These are phyloP conservation scores for Noctua janthina DNA, from an alignment of 2,888 invertebrate species.

Conservation along the genomic window DNA sequence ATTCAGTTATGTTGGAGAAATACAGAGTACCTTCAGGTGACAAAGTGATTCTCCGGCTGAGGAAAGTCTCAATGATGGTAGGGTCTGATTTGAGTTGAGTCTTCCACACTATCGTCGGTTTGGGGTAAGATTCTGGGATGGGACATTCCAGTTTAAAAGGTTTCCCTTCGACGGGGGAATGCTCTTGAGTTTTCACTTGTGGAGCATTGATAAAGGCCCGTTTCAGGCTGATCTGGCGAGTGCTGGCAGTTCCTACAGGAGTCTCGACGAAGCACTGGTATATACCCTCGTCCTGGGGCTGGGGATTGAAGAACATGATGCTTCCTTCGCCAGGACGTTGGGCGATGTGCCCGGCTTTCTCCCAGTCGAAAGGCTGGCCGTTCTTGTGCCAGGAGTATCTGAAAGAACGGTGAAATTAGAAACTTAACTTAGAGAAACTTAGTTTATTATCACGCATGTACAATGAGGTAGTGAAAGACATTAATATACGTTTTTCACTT, in stretches of 20 bases:
- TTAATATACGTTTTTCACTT: too few relatives aligned
- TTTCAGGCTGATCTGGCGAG: conserved; percentile 73
- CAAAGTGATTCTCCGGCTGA: conserved; percentile 74
- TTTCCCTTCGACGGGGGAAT: conserved; percentile 78
- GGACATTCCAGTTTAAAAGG: conserved; percentile 80
- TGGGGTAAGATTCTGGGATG: conserved; percentile 79
- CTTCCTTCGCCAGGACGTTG: conserved; percentile 76
- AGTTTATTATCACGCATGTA: background rate
- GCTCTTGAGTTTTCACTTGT: conserved; percentile 68
- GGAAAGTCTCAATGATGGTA: conserved; percentile 66
- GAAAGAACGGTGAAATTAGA: conserved; percentile 11
- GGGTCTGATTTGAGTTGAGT: conserved; percentile 72
- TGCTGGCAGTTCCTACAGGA: conserved; percentile 76
- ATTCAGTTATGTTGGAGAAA: conserved; percentile 79
- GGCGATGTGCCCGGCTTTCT: conserved; percentile 62
- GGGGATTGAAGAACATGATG: conserved; percentile 77
- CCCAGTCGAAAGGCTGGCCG: conserved; percentile 71
- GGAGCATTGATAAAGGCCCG: conserved; percentile 73
- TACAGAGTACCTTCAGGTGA: conserved; percentile 81
- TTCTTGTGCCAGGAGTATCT: conserved; percentile 83
- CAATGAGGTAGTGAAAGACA: too few relatives aligned
- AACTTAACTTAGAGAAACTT: background rate
- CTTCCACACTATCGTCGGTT: conserved; percentile 80
- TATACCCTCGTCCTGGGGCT: conserved; percentile 75
- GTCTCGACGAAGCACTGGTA: conserved; percentile 81